Percentiles rank a stretch among this genome's conserved stretches.
Evolutionary conservation across 2,888 invertebrate genomes (phyloP).

Genomic region (Cryptus armator): DNA sequence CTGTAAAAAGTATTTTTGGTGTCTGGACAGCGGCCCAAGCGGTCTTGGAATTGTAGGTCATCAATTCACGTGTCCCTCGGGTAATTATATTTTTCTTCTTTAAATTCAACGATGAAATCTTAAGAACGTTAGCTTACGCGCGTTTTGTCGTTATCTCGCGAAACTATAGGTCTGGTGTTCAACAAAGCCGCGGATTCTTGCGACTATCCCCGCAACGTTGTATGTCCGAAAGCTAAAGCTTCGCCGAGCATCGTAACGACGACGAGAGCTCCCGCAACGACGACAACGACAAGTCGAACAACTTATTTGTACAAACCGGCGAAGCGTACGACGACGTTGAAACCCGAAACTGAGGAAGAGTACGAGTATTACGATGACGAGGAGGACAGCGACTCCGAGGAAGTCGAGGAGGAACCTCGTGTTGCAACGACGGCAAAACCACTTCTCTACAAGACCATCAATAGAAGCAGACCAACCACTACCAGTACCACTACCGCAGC

Average conservation of each 20-base stretch:
- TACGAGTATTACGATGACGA: slow-evolving; percentile 86
- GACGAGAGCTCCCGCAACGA: slow-evolving; percentile 83
- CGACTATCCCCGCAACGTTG: slow-evolving; percentile 95
- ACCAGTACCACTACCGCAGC: slow-evolving; percentile 80
- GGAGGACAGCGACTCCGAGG: slow-evolving; percentile 85
- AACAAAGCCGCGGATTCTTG: slow-evolving; percentile 97
- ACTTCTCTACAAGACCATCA: slow-evolving; percentile 82
- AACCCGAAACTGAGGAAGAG: slow-evolving; percentile 84
- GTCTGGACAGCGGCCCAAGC: slow-evolving; percentile 94
- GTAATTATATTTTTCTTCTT: slow-evolving; percentile 83
- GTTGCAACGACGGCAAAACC: slow-evolving; percentile 78
- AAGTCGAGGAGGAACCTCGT: slow-evolving; percentile 84
- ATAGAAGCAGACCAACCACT: slow-evolving; percentile 78
- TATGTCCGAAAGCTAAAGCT: slow-evolving; percentile 89
- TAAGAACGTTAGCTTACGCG: not conserved
- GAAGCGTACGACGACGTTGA: slow-evolving; percentile 85
- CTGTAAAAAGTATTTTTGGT: slow-evolving; percentile 98
- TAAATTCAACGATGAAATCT: not conserved
- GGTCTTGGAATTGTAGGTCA: slow-evolving; percentile 96
- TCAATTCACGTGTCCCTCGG: slow-evolving; percentile 96
- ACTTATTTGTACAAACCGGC: slow-evolving; percentile 85
- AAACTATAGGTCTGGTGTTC: slow-evolving; percentile 91
- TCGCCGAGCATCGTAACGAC: slow-evolving; percentile 86
- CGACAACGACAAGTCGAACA: slow-evolving; percentile 85
- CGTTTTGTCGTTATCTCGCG: not conserved